Percentiles rank a stretch among this genome's conserved stretches.
Evolutionary conservation across 2,797 vertebrate species (phyloP).

Genomic region (Epinephelus awoara): DNA sequence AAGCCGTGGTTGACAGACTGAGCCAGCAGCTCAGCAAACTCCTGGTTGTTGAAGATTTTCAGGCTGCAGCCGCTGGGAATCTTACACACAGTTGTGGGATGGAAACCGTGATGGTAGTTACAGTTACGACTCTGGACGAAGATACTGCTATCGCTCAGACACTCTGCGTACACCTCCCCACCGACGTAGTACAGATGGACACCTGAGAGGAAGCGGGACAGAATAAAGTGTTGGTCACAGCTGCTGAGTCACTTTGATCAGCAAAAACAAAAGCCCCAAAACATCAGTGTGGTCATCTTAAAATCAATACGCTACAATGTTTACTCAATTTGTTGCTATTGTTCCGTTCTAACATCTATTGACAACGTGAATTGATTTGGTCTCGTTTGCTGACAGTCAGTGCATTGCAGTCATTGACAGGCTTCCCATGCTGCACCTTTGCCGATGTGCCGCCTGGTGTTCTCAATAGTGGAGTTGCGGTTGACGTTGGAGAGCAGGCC

Average conservation of each 20-base stretch:
- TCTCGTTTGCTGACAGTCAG: constrained; percentile 20
- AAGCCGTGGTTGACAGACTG: constrained; percentile 98
- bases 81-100: constrained; percentile 97
- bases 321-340: constrained; percentile 50
- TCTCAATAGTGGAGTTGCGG: constrained; percentile 99
- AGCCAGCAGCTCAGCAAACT: constrained; percentile 95
- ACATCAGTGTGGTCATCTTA: constrained; percentile 9
- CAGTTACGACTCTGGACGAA: constrained; percentile 98
- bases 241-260: background rate
- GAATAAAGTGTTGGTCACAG: constrained; percentile 1
- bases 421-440: constrained; percentile 87
- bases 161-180: constrained; percentile 96
- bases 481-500: constrained; percentile 98
- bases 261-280: constrained; percentile 23
- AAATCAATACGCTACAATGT: constrained; percentile 49
- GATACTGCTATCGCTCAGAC: constrained; percentile 97
- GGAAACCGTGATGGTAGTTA: constrained; percentile 97
- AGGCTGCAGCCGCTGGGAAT: constrained; percentile 97
- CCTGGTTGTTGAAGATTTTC: constrained; percentile 98
- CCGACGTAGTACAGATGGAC: constrained; percentile 97
- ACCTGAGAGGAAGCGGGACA: constrained; percentile 74
- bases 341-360: constrained; percentile 19
- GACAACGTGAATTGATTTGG: constrained; percentile 56
- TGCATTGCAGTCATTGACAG: constrained; percentile 9
- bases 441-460: constrained; percentile 97